phyloP scores from a whole-genome alignment of 2,113 vertebrate species.

The Ailurus styani region DNA sequence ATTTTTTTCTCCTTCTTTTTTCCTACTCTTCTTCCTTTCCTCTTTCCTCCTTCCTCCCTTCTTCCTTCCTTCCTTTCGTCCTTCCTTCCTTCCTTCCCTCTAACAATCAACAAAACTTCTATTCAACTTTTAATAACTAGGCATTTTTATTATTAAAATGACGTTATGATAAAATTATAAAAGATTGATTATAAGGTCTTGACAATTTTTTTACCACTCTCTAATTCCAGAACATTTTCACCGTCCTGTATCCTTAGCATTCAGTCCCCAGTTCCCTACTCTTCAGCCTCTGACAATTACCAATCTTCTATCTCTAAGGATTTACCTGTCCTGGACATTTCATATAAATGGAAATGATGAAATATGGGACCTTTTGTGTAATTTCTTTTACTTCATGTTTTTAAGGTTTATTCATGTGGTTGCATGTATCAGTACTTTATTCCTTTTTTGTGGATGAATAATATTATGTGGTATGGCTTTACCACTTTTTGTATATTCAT shows the following conservation, averaged over 20 bases:
- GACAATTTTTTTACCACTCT: not conserved
- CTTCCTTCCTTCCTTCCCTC: not conserved
- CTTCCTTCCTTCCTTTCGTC: not conserved
- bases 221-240: not conserved
- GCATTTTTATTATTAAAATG: not conserved
- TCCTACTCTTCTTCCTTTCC: not conserved
- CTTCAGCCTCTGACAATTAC: not conserved
- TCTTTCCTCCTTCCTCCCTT: not conserved
- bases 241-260: not conserved
- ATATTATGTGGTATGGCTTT: not conserved
- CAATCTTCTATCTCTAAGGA: not conserved
- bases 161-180: slow-evolving; percentile 2
- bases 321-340: not conserved
- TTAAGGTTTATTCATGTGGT: not conserved
- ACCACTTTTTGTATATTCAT: not conserved
- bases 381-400: not conserved
- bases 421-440: not conserved
- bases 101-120: not conserved
- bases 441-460: not conserved
- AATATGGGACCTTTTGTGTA: not conserved
- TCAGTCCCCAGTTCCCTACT: not conserved
- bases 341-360: not conserved
- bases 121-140: not conserved
- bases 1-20: not conserved
- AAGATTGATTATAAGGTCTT: not conserved